Evolutionary conservation across 2,888 invertebrate species (phyloP).

Genomic region (Lissonota sp.): DNA sequence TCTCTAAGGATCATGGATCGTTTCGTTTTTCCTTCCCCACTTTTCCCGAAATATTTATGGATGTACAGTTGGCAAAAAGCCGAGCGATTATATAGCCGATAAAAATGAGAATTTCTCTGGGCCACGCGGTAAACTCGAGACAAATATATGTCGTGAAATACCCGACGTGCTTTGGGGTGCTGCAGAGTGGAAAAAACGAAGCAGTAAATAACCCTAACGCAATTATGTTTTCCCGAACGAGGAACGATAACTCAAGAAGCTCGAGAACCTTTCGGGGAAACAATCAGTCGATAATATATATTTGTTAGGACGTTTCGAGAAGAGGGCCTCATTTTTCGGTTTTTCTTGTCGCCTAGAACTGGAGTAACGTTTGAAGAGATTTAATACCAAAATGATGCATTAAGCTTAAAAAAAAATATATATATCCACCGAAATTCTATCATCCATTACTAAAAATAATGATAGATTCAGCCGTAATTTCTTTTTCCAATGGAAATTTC

Average conservation of each 20-base stretch:
- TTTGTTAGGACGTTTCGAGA: too few species aligned
- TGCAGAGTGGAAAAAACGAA: conserved; percentile 64
- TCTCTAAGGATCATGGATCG: conserved; percentile 18
- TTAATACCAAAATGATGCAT: too few species aligned
- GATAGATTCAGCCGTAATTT: too few species aligned
- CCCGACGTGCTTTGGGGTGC: conserved; percentile 53
- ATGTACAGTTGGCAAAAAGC: conserved; percentile 66
- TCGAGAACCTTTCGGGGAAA: conserved; percentile 57
- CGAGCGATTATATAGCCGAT: conserved; percentile 74
- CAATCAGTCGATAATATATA: conserved; percentile 60
- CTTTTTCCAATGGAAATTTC: too few species aligned
- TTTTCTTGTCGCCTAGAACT: too few species aligned
- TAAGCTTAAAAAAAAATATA: too few species aligned
- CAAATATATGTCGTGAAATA: conserved; percentile 70
- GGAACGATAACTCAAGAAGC: conserved; percentile 65
- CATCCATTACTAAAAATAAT: too few species aligned
- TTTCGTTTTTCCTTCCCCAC: conserved; percentile 47
- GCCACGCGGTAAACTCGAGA: conserved; percentile 67
- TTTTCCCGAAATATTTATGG: conserved; percentile 19
- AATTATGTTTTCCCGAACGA: conserved; percentile 73
- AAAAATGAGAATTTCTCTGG: conserved; percentile 72
- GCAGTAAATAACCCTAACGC: conserved; percentile 76
- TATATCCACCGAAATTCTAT: too few species aligned
- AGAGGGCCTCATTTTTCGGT: too few species aligned
- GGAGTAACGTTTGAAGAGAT: too few species aligned